Evolutionary conservation across 2,113 vertebrate genomes (phyloP).

Genomic region (Acrocephalus kingi): DNA sequence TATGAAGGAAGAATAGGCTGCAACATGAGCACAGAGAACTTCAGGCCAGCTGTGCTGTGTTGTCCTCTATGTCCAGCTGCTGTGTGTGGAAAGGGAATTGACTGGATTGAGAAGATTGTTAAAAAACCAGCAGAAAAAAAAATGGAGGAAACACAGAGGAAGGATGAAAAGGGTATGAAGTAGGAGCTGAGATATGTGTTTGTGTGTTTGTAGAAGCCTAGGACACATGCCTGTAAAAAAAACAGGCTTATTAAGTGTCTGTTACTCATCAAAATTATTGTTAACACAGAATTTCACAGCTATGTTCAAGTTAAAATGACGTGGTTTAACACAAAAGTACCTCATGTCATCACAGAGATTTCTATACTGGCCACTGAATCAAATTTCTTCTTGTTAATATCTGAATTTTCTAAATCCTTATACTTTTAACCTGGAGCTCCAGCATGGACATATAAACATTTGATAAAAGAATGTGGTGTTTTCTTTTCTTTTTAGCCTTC

Average conservation of each 20-base stretch:
- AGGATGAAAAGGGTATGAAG: not conserved
- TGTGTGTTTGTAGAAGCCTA: not conserved
- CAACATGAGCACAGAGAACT: not conserved
- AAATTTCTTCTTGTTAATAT: not conserved
- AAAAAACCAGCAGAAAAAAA: not conserved
- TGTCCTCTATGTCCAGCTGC: not conserved
- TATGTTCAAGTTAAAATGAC: not conserved
- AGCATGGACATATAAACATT: not conserved
- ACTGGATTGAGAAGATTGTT: not conserved
- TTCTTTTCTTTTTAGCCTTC: not conserved
- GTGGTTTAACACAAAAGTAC: not conserved
- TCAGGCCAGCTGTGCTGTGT: fast-evolving
- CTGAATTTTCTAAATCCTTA: not conserved
- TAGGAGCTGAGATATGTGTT: not conserved
- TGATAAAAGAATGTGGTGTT: not conserved
- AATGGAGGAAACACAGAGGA: not conserved
- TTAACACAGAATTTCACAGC: not conserved
- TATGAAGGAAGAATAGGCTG: not conserved
- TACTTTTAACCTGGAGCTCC: not conserved
- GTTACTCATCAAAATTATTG: not conserved
- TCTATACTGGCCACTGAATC: not conserved
- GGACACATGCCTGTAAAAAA: not conserved
- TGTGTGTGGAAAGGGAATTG: not conserved
- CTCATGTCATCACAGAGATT: not conserved
- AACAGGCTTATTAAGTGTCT: not conserved